phyloP scores from a whole-genome alignment of 2,113 vertebrate species.

The Bos taurus region DNA sequence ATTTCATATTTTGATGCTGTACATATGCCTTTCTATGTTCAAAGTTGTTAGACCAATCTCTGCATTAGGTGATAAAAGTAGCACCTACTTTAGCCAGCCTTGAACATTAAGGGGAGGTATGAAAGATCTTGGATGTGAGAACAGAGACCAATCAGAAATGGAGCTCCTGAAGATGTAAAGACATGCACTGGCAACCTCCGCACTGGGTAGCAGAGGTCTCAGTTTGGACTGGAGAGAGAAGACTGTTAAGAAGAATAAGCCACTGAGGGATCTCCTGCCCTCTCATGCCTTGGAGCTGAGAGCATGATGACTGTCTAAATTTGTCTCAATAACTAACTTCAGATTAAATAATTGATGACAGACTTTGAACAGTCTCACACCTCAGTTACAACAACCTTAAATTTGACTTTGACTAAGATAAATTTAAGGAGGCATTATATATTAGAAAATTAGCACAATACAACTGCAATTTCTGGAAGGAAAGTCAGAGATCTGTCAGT shows the following conservation, averaged over 20 bases:
- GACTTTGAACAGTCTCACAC: not conserved
- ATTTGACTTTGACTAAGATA: not conserved
- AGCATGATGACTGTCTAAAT: not conserved
- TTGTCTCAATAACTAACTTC: not conserved
- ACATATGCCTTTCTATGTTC: not conserved
- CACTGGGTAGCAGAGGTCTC: rapidly evolving
- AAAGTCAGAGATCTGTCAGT: not conserved
- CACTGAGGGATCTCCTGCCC: too few species aligned
- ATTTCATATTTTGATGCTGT: not conserved
- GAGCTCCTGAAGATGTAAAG: not conserved
- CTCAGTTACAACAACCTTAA: not conserved
- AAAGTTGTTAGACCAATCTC: not conserved
- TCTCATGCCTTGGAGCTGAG: not conserved
- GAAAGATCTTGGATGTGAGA: not conserved
- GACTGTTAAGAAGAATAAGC: not conserved
- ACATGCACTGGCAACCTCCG: not conserved
- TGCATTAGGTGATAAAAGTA: not conserved
- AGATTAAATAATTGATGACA: not conserved
- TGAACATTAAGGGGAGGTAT: not conserved
- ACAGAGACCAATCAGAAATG: not conserved
- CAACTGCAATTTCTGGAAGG: constrained; percentile 1
- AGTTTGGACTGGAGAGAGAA: not conserved
- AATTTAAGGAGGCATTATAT: not conserved
- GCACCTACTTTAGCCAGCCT: not conserved
- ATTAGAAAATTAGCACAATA: not conserved